A percentile compares a stretch with the other conserved stretches of the same genome.
Conservation (phyloP, 2,797 vertebrate genomes). For the Epinephelus awoara region DNA sequence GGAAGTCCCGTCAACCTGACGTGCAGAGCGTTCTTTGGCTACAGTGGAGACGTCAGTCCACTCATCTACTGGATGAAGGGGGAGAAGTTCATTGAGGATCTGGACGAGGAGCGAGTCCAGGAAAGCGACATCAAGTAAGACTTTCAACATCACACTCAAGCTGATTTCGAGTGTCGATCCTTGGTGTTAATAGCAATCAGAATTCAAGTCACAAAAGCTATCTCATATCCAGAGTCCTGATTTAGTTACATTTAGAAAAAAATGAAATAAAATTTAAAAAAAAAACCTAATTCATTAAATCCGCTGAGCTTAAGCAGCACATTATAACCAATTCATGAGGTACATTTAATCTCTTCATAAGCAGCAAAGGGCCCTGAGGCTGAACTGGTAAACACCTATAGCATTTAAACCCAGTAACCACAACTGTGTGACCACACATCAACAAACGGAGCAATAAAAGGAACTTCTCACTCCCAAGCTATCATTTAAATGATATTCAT, state of each 20-base stretch:
- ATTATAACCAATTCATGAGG: constrained; percentile 41
- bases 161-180: neutral
- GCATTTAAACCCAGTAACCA: constrained; percentile 49
- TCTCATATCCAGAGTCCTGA: neutral
- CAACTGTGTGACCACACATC: constrained; percentile 32
- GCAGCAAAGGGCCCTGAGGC: constrained; percentile 1
- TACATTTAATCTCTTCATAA: constrained; percentile 25
- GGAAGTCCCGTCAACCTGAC: constrained; percentile 94
- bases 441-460: constrained; percentile 38
- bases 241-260: neutral
- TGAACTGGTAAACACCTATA: constrained; percentile 34
- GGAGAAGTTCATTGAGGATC: constrained; percentile 98
- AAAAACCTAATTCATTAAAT: neutral
- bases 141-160: neutral
- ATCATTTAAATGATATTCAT: constrained; percentile 57
- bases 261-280: neutral
- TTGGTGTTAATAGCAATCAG: no score
- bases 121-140: constrained; percentile 97
- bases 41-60: constrained; percentile 95
- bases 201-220: no score
- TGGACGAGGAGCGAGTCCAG: constrained; percentile 94
- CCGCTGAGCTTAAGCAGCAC: neutral
- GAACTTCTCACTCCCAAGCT: constrained; percentile 20
- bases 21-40: constrained; percentile 96
- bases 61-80: constrained; percentile 99